These are phyloP conservation scores for Pogonophryne albipinna DNA, from an alignment of 2,797 vertebrate species.

Conservation along the genomic window DNA sequence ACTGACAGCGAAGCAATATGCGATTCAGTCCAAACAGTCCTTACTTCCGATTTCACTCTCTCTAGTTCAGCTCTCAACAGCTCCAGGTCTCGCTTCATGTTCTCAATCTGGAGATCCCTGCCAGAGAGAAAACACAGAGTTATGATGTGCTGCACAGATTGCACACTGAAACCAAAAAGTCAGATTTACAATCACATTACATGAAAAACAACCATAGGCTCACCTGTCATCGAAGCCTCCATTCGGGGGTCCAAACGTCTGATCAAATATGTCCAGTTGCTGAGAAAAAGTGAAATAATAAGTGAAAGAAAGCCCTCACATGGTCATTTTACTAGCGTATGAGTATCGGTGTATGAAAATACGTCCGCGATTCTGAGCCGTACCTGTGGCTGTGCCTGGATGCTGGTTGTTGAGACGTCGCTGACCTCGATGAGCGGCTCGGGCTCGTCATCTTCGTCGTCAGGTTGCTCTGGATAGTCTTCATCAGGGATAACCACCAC, in stretches of 20 bases:
- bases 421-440: slow-evolving; percentile 94
- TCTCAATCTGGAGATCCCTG: slow-evolving; percentile 95
- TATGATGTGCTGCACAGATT: background rate
- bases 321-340: background rate
- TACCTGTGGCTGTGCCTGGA: slow-evolving; percentile 82
- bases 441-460: slow-evolving; percentile 91
- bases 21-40: background rate
- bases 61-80: slow-evolving; percentile 90
- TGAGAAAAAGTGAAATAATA: slow-evolving; percentile 16
- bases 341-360: background rate
- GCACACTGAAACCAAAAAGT: background rate
- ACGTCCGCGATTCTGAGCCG: background rate
- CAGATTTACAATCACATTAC: background rate
- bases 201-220: slow-evolving; percentile 11
- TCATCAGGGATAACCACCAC: slow-evolving; percentile 96
- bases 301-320: background rate
- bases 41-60: slow-evolving; percentile 94
- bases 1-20: slow-evolving; percentile 4
- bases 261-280: slow-evolving; percentile 92
- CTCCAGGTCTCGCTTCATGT: slow-evolving; percentile 90
- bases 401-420: slow-evolving; percentile 67
- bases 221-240: slow-evolving; percentile 93
- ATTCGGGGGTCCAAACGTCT: slow-evolving; percentile 93
- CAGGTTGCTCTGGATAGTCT: slow-evolving; percentile 85
- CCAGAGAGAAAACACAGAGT: slow-evolving; percentile 27